Evolutionary conservation across 53 echinoderm and acorn worm genomes (phyloP).

Genomic region (Holothuria leucospilota): DNA sequence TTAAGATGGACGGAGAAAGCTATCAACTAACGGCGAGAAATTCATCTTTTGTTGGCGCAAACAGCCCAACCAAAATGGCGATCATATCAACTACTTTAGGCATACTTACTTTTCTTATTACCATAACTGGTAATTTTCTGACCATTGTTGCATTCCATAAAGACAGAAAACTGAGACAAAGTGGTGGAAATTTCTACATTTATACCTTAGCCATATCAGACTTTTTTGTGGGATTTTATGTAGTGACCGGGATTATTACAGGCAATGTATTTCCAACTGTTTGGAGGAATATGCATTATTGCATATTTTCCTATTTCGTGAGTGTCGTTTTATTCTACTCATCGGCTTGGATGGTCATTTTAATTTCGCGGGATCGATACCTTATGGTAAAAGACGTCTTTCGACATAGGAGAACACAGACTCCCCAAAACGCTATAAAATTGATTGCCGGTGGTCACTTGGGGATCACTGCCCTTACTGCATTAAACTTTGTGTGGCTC

Average conservation of each 20-base stretch:
- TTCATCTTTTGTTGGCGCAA: too few species aligned
- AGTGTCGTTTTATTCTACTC: neutral
- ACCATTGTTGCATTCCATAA: slow-evolving; percentile 16
- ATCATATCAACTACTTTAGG: too few species aligned
- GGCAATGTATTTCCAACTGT: neutral
- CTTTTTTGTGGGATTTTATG: neutral
- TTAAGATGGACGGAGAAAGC: too few species aligned
- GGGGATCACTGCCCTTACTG: neutral
- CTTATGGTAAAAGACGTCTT: slow-evolving; percentile 21
- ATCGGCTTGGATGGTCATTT: neutral
- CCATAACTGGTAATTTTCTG: neutral
- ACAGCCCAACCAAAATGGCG: too few species aligned
- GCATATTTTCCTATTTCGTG: neutral
- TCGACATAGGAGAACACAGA: slow-evolving; percentile 13
- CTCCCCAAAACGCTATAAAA: neutral
- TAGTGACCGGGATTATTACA: neutral
- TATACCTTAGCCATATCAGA: slow-evolving; percentile 15
- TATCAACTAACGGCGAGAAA: too few species aligned
- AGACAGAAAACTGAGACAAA: neutral
- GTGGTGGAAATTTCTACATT: neutral
- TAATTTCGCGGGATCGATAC: slow-evolving; percentile 34
- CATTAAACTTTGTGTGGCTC: neutral
- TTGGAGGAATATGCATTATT: neutral
- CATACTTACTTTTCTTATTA: too few species aligned
- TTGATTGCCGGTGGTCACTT: neutral